phyloP scores from a whole-genome alignment of 92 coral and sea anemone species.

The Desmophyllum pertusum region DNA sequence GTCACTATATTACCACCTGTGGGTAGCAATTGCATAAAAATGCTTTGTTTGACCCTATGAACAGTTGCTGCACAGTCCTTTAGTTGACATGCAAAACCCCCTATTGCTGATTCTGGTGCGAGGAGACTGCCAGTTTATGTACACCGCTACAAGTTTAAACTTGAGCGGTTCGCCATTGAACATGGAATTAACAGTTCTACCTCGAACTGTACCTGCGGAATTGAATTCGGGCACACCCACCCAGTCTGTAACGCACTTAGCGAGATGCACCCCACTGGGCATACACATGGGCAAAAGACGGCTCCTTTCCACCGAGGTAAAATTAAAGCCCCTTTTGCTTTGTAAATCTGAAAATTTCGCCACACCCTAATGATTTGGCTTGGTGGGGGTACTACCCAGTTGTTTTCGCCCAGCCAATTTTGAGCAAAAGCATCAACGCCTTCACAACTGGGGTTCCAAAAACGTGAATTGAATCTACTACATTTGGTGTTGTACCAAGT shows the following conservation, averaged over 20 bases:
- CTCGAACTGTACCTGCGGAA: constrained; percentile 43
- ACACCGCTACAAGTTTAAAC: constrained; percentile 56
- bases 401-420: constrained; percentile 49
- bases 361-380: constrained; percentile 53
- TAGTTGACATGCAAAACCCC: constrained; percentile 39
- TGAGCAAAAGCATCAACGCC: constrained; percentile 43
- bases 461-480: constrained; percentile 44
- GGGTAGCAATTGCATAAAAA: too few species aligned
- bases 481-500: constrained; percentile 56
- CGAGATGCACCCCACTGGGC: constrained; percentile 49
- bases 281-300: constrained; percentile 46
- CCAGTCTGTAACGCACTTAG: constrained; percentile 49
- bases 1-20: too few species aligned
- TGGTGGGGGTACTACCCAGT: constrained; percentile 58
- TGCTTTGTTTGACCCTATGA: too few species aligned
- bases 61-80: constrained; percentile 36
- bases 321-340: constrained; percentile 38
- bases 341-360: constrained; percentile 52
- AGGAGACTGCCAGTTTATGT: constrained; percentile 33
- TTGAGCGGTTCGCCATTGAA: constrained; percentile 42
- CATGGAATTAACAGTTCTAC: constrained; percentile 41
- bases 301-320: constrained; percentile 52
- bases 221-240: constrained; percentile 53
- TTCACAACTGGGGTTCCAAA: constrained; percentile 62
- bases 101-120: constrained; percentile 22